Evolutionary conservation across 2,888 invertebrate species (phyloP).

Genomic region (Microctonus brassicae): DNA sequence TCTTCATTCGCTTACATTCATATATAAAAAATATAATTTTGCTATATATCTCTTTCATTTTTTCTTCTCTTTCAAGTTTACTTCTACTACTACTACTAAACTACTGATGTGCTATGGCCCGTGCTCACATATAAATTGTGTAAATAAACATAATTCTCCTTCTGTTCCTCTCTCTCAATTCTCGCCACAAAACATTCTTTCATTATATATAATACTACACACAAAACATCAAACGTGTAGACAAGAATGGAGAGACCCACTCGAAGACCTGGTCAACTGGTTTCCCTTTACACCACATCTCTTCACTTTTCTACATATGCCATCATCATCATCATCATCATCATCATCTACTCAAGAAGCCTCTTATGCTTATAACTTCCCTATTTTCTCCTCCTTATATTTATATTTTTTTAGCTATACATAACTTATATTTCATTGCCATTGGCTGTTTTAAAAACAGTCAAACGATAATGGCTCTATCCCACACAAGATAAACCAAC

Average conservation of each 20-base stretch:
- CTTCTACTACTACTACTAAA: no score
- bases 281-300: neutral
- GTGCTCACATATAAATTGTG: slow-evolving; percentile 12
- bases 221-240: no score
- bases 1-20: neutral
- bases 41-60: neutral
- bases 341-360: slow-evolving; percentile 23
- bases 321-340: neutral
- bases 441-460: neutral
- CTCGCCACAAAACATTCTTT: slow-evolving; percentile 15
- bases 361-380: neutral
- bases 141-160: no score
- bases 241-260: slow-evolving; percentile 15
- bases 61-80: slow-evolving; percentile 13
- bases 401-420: neutral
- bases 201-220: slow-evolving; percentile 10
- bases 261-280: slow-evolving; percentile 20
- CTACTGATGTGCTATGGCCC: neutral
- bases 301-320: neutral
- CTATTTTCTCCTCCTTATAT: neutral
- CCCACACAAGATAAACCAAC: slow-evolving; percentile 1
- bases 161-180: neutral
- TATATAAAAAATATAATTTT: no score
- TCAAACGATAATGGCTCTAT: slow-evolving; percentile 23
- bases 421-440: neutral